These are phyloP conservation scores for Vireo griseus DNA, from an alignment of 2,797 vertebrate genomes.

Conservation along the genomic window DNA sequence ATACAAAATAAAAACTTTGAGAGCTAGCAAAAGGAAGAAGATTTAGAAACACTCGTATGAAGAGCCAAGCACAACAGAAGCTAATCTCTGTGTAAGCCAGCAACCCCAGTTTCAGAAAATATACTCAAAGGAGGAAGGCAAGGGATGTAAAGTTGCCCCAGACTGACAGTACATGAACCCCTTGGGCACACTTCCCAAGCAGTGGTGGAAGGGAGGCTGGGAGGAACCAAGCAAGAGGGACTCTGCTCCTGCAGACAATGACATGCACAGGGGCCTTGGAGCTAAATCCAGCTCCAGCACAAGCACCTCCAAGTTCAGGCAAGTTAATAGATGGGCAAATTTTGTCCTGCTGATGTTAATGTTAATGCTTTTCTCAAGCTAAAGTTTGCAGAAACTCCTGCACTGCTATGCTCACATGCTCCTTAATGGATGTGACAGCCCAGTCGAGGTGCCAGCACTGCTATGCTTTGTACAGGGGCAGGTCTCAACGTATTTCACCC, in stretches of 20 bases:
- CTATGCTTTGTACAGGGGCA: fast-evolving
- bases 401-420: neutral
- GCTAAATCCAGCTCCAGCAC: neutral
- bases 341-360: neutral
- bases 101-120: neutral
- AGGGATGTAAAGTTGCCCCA: neutral
- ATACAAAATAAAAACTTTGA: neutral
- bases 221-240: neutral
- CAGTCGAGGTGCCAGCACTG: neutral
- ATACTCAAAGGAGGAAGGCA: neutral
- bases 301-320: neutral
- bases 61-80: neutral
- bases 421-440: conserved; percentile 15
- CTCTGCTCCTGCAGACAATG: neutral
- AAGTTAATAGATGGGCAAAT: neutral
- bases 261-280: neutral
- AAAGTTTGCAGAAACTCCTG: neutral
- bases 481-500: neutral
- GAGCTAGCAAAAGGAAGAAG: neutral
- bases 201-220: neutral
- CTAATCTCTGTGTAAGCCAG: neutral
- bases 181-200: neutral
- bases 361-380: neutral
- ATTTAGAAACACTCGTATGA: fast-evolving
- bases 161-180: neutral